phyloP scores from a whole-genome alignment of 2,888 invertebrate species.

The Unio pictorum region DNA sequence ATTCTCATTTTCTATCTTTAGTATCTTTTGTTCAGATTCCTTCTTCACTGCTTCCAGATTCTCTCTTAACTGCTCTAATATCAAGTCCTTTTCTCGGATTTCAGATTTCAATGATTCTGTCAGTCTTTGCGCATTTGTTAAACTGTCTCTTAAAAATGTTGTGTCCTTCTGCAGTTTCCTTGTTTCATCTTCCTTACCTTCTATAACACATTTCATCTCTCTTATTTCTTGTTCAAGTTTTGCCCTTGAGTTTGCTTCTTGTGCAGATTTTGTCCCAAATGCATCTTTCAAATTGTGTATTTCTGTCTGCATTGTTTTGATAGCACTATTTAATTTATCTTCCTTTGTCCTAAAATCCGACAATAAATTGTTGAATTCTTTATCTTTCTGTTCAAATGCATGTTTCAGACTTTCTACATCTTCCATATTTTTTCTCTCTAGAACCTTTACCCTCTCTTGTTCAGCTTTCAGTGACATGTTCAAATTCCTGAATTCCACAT shows the following conservation, averaged over 20 bases:
- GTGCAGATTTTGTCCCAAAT: slow-evolving; percentile 17
- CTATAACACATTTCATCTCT: slow-evolving; percentile 12
- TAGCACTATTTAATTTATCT: slow-evolving; percentile 22
- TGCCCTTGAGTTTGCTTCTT: slow-evolving; percentile 29
- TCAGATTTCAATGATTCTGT: slow-evolving; percentile 30
- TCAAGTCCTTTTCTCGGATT: slow-evolving; percentile 25
- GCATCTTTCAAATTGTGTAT: slow-evolving; percentile 30
- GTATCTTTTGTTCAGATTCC: slow-evolving; percentile 22
- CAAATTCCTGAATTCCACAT: slow-evolving; percentile 24
- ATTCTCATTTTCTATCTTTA: slow-evolving; percentile 14
- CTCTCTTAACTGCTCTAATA: slow-evolving; percentile 19
- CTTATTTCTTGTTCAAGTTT: slow-evolving; percentile 29
- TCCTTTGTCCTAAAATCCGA: slow-evolving; percentile 20
- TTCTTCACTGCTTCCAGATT: slow-evolving; percentile 22
- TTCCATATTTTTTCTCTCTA: slow-evolving; percentile 30
- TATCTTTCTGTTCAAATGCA: slow-evolving; percentile 40
- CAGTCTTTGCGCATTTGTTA: slow-evolving; percentile 33
- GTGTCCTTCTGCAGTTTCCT: slow-evolving; percentile 27
- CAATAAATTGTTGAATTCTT: slow-evolving; percentile 34
- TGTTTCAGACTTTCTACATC: slow-evolving; percentile 34
- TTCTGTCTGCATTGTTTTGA: slow-evolving; percentile 26
- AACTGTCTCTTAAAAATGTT: slow-evolving; percentile 31
- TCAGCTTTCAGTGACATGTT: slow-evolving; percentile 19
- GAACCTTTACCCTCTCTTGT: slow-evolving; percentile 16
- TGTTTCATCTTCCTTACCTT: slow-evolving; percentile 18